A percentile compares a stretch with the other conserved stretches of the same genome.
Evolutionary conservation across 2,888 invertebrate genomes (phyloP).

Genomic region (Augiades crinisus): DNA sequence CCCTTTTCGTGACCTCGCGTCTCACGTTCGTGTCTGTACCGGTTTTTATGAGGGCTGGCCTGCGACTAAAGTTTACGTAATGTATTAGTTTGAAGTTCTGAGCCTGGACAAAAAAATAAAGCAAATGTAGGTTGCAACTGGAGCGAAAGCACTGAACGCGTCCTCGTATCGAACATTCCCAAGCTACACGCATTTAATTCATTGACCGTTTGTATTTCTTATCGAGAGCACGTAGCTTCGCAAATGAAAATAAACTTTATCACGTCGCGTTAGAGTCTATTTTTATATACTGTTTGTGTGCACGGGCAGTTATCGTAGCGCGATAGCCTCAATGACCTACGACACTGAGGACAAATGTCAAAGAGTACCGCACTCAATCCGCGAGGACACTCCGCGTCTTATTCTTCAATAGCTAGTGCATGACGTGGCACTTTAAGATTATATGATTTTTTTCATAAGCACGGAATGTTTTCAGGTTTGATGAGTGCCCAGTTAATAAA

Average conservation of each 20-base stretch:
- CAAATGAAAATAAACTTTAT: background rate
- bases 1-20: too few relatives aligned
- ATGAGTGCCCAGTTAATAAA: too few relatives aligned
- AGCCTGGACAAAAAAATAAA: too few relatives aligned
- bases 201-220: constrained; percentile 16
- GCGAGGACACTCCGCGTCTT: background rate
- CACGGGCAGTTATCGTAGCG: background rate
- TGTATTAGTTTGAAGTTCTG: too few relatives aligned
- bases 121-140: background rate
- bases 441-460: too few relatives aligned
- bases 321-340: constrained; percentile 16
- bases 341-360: constrained; percentile 15
- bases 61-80: too few relatives aligned
- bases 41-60: too few relatives aligned
- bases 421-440: too few relatives aligned
- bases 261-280: background rate
- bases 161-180: constrained; percentile 10
- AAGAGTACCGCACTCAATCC: constrained; percentile 18
- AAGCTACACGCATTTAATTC: constrained; percentile 10
- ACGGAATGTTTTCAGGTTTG: too few relatives aligned
- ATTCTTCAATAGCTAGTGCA: background rate
- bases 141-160: background rate
- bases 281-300: background rate
- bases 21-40: too few relatives aligned
- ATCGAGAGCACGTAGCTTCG: background rate